Conservation (phyloP, 2,113 vertebrate species). For the Gnathonemus longibarbis region DNA sequence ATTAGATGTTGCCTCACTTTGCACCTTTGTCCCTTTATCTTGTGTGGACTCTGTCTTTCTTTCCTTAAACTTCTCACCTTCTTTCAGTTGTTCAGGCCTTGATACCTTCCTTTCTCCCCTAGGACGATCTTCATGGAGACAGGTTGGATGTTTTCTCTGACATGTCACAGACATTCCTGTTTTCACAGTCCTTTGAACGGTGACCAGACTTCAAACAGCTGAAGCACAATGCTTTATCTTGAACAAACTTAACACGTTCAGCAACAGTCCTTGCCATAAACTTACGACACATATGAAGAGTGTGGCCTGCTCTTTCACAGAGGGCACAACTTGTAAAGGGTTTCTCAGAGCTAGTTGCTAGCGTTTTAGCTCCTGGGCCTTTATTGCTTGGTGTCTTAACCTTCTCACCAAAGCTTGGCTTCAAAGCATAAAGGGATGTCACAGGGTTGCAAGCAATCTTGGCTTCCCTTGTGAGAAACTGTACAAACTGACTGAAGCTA, state of each 20-base stretch:
- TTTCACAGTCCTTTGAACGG: slow-evolving; percentile 4
- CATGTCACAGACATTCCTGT: slow-evolving; percentile 9
- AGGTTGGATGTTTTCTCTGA: background rate
- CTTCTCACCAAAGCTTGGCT: slow-evolving; percentile 15
- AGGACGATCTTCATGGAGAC: background rate
- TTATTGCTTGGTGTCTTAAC: slow-evolving; percentile 16
- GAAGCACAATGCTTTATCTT: slow-evolving; percentile 6
- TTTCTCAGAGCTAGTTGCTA: slow-evolving; percentile 19
- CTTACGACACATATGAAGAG: slow-evolving; percentile 11
- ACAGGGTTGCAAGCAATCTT: too few relatives aligned
- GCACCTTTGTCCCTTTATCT: background rate
- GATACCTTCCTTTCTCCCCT: background rate
- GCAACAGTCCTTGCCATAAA: background rate
- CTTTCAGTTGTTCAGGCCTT: background rate
- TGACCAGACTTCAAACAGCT: slow-evolving; percentile 17
- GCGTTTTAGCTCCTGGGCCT: slow-evolving; percentile 9
- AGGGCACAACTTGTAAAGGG: slow-evolving; percentile 1
- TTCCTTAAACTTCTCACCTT: slow-evolving; percentile 1
- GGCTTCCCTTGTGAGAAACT: slow-evolving; percentile 24
- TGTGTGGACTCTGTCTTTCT: background rate
- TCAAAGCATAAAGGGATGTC: slow-evolving; percentile 30
- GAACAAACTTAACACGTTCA: slow-evolving; percentile 27
- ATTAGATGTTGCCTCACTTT: background rate
- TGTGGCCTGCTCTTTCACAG: slow-evolving; percentile 18
- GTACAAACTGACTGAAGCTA: slow-evolving; percentile 33